Conservation (phyloP, 2,888 invertebrate genomes). For the Drosophila bunnanda region DNA sequence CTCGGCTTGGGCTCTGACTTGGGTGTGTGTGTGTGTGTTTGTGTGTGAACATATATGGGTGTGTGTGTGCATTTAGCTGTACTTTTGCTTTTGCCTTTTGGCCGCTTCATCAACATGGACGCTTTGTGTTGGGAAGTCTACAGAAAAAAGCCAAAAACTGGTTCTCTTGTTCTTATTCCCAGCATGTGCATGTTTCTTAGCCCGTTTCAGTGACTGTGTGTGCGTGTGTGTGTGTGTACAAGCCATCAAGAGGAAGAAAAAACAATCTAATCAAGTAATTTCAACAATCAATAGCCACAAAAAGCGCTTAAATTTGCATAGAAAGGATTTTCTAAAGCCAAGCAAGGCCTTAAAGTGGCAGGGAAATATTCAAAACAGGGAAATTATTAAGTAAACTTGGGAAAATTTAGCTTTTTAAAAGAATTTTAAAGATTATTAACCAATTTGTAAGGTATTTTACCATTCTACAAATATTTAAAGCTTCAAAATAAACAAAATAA, state of each 20-base stretch:
- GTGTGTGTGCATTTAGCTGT: conserved; percentile 20
- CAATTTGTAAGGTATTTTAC: background rate
- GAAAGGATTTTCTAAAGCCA: background rate
- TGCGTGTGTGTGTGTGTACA: conserved; percentile 11
- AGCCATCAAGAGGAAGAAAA: conserved; percentile 44
- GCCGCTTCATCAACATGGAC: conserved; percentile 45
- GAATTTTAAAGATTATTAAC: background rate
- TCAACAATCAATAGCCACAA: conserved; percentile 35
- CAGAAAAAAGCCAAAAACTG: conserved; percentile 43
- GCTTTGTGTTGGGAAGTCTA: conserved; percentile 36
- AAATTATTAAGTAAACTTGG: background rate
- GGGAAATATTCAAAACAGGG: background rate
- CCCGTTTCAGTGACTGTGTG: background rate
- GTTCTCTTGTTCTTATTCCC: conserved; percentile 50
- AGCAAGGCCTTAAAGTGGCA: background rate
- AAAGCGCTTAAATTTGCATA: conserved; percentile 31
- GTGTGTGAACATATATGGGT: too few species aligned
- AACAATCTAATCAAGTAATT: conserved; percentile 53
- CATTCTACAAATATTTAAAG: background rate
- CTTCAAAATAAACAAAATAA: background rate
- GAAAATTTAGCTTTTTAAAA: too few species aligned
- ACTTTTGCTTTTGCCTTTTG: conserved; percentile 35
- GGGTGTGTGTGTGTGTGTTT: conserved; percentile 1
- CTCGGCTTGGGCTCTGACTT: conserved; percentile 8
- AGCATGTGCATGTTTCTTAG: conserved; percentile 42